These are phyloP conservation scores for Acrocyrtus sp. DNA, from an alignment of 2,888 invertebrate genomes.

Conservation along the genomic window DNA sequence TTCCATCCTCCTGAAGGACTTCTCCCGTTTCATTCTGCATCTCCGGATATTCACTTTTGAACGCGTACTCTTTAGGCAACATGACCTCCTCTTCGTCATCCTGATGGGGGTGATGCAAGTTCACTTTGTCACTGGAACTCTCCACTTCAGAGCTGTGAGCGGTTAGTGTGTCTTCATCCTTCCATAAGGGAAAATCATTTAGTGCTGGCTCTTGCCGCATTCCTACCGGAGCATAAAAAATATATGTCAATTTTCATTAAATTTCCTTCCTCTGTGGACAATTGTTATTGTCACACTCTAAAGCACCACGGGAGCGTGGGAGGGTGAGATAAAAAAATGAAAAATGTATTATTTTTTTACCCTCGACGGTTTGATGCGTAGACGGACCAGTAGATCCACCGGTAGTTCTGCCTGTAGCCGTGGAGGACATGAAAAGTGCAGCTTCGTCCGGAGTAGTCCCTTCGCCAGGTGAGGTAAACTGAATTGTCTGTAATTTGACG, in stretches of 20 bases:
- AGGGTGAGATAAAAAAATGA: too few species aligned
- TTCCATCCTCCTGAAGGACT: constrained; percentile 78
- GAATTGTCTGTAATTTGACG: constrained; percentile 54
- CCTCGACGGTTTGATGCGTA: constrained; percentile 32
- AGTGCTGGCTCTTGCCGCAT: constrained; percentile 29
- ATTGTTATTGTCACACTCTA: too few species aligned
- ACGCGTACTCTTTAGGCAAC: constrained; percentile 39
- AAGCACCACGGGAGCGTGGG: too few species aligned
- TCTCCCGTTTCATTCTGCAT: constrained; percentile 76
- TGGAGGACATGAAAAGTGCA: constrained; percentile 23
- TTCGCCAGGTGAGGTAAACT: constrained; percentile 26
- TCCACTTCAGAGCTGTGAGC: constrained; percentile 23
- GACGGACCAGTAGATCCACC: constrained; percentile 29
- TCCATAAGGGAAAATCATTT: constrained; percentile 42
- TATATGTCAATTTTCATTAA: not conserved
- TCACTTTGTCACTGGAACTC: constrained; percentile 36
- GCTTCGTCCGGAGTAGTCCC: constrained; percentile 40
- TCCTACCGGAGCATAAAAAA: too few species aligned
- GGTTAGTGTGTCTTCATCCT: constrained; percentile 19
- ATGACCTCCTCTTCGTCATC: constrained; percentile 10
- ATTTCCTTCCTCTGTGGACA: not conserved
- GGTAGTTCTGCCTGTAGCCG: constrained; percentile 37
- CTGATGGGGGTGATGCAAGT: too few species aligned
- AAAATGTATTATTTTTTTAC: constrained; percentile 9
- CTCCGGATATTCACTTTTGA: constrained; percentile 49